phyloP scores from a whole-genome alignment of 2,888 invertebrate species.

The Plagodis pulveraria region DNA sequence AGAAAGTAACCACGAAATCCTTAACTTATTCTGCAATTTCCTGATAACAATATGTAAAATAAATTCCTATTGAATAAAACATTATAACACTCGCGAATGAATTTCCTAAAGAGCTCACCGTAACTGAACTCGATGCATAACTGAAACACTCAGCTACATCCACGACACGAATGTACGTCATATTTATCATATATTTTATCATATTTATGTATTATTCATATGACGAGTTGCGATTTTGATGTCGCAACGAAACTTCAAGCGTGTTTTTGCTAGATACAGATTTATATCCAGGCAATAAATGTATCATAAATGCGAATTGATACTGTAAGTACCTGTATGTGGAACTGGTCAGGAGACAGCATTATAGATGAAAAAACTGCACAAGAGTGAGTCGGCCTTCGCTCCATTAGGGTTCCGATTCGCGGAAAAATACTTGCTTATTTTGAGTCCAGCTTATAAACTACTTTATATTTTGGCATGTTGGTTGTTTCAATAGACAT shows the following conservation, averaged over 20 bases:
- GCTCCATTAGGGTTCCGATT: no score
- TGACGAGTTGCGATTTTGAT: slow-evolving; percentile 70
- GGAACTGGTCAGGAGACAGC: slow-evolving; percentile 14
- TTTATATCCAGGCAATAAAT: slow-evolving; percentile 61
- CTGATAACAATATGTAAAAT: slow-evolving; percentile 22
- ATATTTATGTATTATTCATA: slow-evolving; percentile 76
- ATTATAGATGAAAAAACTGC: slow-evolving; percentile 33
- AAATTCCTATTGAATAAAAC: slow-evolving; percentile 25
- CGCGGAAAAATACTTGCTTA: no score
- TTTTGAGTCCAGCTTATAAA: no score
- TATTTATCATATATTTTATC: slow-evolving; percentile 44
- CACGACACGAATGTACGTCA: slow-evolving; percentile 61
- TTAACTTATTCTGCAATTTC: slow-evolving; percentile 20
- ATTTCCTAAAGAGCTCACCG: slow-evolving; percentile 29
- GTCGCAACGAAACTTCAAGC: slow-evolving; percentile 58
- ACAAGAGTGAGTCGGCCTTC: no score
- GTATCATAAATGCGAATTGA: slow-evolving; percentile 59
- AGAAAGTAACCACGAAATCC: slow-evolving; percentile 5
- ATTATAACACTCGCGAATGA: slow-evolving; percentile 24
- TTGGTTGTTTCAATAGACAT: no score
- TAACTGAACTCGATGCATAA: slow-evolving; percentile 46
- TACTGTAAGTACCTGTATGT: slow-evolving; percentile 30
- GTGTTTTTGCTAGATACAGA: slow-evolving; percentile 63
- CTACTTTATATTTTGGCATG: no score
- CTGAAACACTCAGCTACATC: slow-evolving; percentile 45